Conservation (phyloP, 1,140 invertebrate genomes). For the Drosophila pallidifrons region DNA sequence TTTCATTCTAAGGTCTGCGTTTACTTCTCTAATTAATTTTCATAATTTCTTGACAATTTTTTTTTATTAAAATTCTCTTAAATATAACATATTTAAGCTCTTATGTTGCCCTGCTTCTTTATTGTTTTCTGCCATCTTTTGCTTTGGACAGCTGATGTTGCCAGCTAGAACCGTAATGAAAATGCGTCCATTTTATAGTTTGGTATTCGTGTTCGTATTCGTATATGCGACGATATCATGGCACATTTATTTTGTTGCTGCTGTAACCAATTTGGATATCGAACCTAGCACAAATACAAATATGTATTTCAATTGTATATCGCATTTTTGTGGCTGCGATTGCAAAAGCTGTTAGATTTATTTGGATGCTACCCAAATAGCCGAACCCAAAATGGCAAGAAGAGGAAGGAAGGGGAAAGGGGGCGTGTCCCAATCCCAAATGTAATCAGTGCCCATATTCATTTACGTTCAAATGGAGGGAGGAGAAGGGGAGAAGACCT, state of each 20-base stretch:
- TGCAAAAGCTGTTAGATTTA: conserved; percentile 17
- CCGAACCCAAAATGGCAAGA: background rate
- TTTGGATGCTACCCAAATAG: conserved; percentile 3
- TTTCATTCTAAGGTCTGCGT: no score
- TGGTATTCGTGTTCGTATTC: background rate
- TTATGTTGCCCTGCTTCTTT: no score
- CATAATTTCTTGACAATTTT: no score
- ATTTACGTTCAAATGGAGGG: conserved; percentile 24
- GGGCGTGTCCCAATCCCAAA: conserved; percentile 27
- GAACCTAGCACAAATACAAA: conserved; percentile 4
- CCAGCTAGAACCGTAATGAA: no score
- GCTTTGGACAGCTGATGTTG: no score
- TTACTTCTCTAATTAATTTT: no score
- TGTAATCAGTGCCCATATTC: conserved; percentile 42
- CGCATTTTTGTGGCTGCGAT: conserved; percentile 12
- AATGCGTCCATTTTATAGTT: background rate
- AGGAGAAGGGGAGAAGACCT: background rate
- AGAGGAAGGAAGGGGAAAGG: no score
- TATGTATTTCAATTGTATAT: conserved; percentile 14
- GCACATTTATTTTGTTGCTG: background rate
- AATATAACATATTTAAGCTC: no score
- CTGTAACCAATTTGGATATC: background rate
- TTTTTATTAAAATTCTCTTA: no score
- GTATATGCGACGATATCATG: background rate
- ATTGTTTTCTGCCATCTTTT: no score